Percentiles rank a stretch among this genome's conserved stretches.
Conservation (phyloP, 2,797 vertebrate species). For the Crax fasciolata region DNA sequence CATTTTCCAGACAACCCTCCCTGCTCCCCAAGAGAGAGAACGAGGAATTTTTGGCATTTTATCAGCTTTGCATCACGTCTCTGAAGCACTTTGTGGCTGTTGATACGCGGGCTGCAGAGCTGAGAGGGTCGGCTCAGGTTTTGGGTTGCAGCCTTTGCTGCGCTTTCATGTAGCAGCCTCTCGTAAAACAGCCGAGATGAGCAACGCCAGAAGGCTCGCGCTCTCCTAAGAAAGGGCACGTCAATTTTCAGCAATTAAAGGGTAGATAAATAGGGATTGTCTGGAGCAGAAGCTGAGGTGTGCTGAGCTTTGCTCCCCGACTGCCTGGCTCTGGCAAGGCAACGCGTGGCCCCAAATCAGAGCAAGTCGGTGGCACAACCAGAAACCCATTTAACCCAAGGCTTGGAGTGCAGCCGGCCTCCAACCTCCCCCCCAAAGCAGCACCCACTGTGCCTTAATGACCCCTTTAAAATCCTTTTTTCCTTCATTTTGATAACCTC, state of each 20-base stretch:
- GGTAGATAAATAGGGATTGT: background rate
- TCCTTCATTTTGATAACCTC: background rate
- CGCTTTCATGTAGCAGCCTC: constrained; percentile 36
- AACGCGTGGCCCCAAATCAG: background rate
- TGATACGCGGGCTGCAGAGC: constrained; percentile 1
- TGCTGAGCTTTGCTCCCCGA: background rate
- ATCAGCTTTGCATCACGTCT: constrained; percentile 74
- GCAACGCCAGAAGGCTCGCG: background rate
- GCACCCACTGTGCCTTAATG: background rate
- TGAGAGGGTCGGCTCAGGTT: constrained; percentile 44
- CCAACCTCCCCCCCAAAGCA: background rate
- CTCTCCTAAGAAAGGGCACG: background rate
- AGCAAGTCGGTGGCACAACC: background rate
- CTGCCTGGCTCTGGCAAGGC: background rate
- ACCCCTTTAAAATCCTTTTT: background rate
- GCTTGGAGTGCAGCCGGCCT: background rate
- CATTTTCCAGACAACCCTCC: constrained; percentile 82
- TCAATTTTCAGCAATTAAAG: constrained; percentile 6
- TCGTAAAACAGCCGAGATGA: constrained; percentile 25
- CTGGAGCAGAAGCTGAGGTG: background rate
- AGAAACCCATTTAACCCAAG: background rate
- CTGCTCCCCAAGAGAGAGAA: constrained; percentile 75
- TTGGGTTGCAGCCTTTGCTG: background rate
- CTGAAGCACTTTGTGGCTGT: constrained; percentile 75
- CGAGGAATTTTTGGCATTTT: constrained; percentile 85